phyloP scores from a whole-genome alignment of 2,888 invertebrate species.

The Nowickia ferox region DNA sequence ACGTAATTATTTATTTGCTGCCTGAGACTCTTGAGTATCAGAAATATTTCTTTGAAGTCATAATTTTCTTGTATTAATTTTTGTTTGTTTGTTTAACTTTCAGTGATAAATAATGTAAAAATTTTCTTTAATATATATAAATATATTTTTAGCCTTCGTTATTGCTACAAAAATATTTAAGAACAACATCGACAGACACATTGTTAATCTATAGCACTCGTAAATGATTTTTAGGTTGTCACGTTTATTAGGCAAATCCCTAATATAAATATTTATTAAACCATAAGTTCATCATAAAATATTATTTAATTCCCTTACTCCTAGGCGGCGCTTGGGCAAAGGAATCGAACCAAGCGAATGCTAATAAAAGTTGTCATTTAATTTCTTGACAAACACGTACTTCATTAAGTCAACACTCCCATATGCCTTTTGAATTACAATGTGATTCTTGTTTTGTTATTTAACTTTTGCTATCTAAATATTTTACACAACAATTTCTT shows the following conservation, averaged over 20 bases:
- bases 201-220: conserved; percentile 12
- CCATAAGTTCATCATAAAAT: conserved; percentile 3
- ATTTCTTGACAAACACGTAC: conserved; percentile 80
- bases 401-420: conserved; percentile 80
- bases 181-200: conserved; percentile 7
- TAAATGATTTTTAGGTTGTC: conserved; percentile 13
- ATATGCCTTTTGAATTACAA: conserved; percentile 76
- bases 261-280: conserved; percentile 11
- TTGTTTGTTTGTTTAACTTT: too few species aligned
- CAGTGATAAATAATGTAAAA: too few species aligned
- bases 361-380: conserved; percentile 77
- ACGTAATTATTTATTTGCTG: too few species aligned
- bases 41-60: too few species aligned
- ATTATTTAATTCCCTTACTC: not conserved
- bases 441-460: conserved; percentile 53
- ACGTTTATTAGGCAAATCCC: not conserved
- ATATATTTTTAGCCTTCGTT: too few species aligned
- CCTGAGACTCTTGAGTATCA: too few species aligned
- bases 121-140: too few species aligned
- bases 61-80: too few species aligned
- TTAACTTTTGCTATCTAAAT: conserved; percentile 29
- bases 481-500: not conserved
- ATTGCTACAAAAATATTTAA: not conserved
- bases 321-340: not conserved
- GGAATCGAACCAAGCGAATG: not conserved